Evolutionary conservation across 1,140 invertebrate species (phyloP), one percentile per base, ranked within the genome.

Genomic region (Trichonephila clavata): DNA sequence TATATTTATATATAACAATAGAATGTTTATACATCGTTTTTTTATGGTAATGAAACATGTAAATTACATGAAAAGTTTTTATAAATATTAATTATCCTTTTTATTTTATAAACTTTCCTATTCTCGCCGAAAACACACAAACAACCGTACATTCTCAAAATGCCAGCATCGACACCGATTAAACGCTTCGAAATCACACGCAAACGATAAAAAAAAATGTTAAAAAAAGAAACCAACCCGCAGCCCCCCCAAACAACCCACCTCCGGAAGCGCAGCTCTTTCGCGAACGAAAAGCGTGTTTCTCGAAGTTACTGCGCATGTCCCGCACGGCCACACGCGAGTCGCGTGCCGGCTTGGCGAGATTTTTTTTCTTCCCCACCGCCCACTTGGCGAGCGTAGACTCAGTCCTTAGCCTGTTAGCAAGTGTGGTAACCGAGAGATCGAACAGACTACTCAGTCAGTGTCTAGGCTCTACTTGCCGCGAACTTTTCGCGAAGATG

Each of bases 311-410:
- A 24, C 81, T 84, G 81, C 81, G 81, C 81, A 84, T 84, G 81
- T 43, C 8, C 50, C 4, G n/a, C 81, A 18, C 39, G 43, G 20
- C 80, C 80, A 50, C 63, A 77, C 24, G 27, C 68, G 24, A 77
- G 81, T 84, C 81, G 81, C 81, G 81, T 84, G 81, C 68, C 68
- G 68, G 68, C 27, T 77, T 77, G 81, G 81, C 39, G 81, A 84
- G 81, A 84, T 59, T 84, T 84, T 59, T 39, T 77, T 77, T 77
- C 68, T 71, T 27, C 68, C 27, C 68, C 27, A 77, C 27, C 27
- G 68, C 43, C 81, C 81, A 84, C 81, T 84, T 59, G 81, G 81
- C 81, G 57, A 84, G 32, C 77, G 16, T 57, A 21, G 71, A 18
- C 71, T 32, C 24, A 16, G 27, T 16, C 81, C 81, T 84, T 43